Base-by-base conservation (phyloP, 2,888 invertebrate species). In the Portevinia maculata region DNA sequence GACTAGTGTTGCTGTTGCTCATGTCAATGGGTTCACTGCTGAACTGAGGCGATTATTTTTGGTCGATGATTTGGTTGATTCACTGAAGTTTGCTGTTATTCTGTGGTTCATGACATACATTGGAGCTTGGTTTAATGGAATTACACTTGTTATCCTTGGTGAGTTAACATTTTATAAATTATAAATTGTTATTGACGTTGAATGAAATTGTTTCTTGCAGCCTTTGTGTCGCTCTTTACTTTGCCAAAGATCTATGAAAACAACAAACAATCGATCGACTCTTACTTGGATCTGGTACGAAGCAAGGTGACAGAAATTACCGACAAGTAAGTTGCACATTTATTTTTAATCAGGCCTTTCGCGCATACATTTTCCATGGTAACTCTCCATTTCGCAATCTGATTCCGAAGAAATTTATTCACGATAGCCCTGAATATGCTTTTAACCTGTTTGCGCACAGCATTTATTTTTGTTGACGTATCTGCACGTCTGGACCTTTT, bases 101-200 rank as follows among this genome's bases (percentile, higher is more conserved):
- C 93, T 99, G 90, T 99, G 98, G 98, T 95, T 96, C 88, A 94
- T 99, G 92, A 99, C 99, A 83, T 99, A 99, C 91, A 93, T 99
- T 88, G 99, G 99, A 89, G 95, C 98, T 88, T 99, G 98, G 97
- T 99, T 99, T 93, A 99, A 99, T 92, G 99, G 99, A 91, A 97
- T 99, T 95, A 98, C 99, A 87, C 94, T 99, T 88, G 95, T 99
- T 90, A 98, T 99, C 90, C 94, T 99, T 89, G 96, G 98, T 98
- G 90, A 67, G 60, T 62, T 46, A 11, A 19, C 50, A 32, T 41
- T 9, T 2, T 39, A 8, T 5, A 15, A 65, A 86, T 55, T 74
- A 13, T 73, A 62, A 28, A n/a, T n/a, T 0, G n/a, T 13, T 13
- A 69, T 34, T 57, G 7, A 1, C n/a, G n/a, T 17, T 48, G 8